Evolutionary conservation across 2,797 vertebrate genomes (phyloP).

Genomic region (Sebastes hopkinsi): DNA sequence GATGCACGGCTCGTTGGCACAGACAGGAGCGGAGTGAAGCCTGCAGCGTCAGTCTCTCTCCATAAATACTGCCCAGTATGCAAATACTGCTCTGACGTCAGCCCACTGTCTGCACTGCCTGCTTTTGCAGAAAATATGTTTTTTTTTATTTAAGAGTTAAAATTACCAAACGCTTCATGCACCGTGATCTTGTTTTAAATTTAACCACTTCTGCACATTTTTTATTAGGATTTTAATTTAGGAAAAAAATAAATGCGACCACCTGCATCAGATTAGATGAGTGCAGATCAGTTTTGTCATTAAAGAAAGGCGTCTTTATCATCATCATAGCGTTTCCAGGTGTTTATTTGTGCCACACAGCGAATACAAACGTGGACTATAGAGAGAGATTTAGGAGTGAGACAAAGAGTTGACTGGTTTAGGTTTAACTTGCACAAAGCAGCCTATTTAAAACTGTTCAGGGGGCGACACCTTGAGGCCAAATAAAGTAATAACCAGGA

Average conservation of each 20-base stretch:
- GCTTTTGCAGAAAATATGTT: background rate
- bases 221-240: background rate
- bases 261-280: conserved; percentile 15
- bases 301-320: background rate
- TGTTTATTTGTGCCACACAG: background rate
- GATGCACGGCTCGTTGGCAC: accelerated
- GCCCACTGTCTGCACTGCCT: background rate
- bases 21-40: conserved; percentile 35
- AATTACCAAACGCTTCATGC: accelerated
- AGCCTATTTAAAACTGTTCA: background rate
- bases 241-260: background rate
- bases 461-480: conserved; percentile 62
- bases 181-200: accelerated
- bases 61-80: conserved; percentile 73
- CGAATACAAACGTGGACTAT: background rate
- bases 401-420: background rate
- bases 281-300: background rate
- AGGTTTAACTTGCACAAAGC: background rate
- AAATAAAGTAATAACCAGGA: background rate
- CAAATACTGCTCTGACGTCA: conserved; percentile 59
- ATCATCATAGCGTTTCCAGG: too few relatives aligned
- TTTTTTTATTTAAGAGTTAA: too few relatives aligned
- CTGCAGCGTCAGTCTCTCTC: accelerated
- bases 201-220: background rate
- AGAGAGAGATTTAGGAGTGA: background rate